Evolutionary conservation across 1,140 invertebrate species (phyloP), one percentile per base, ranked within the genome.

Genomic region (Trialeurodes vaporariorum): DNA sequence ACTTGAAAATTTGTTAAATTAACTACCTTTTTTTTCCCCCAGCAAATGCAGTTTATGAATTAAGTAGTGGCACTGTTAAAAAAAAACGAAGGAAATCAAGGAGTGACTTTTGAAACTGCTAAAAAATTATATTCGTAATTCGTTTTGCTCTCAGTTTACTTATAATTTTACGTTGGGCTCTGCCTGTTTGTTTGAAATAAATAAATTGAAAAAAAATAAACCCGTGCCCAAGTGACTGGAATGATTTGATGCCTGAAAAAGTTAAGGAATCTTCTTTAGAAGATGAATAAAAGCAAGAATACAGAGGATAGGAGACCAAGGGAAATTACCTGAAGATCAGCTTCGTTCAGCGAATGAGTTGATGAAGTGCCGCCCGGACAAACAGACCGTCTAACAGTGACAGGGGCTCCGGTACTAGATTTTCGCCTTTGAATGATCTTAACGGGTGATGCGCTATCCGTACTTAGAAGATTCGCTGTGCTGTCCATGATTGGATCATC

Each of bases 291-390:
- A 63, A 2, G 61, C 12, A 63, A 63, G 25, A 13, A 26, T 25
- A 25, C 13, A 23, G 59, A 61, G 25, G 25, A 61, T 21, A 23
- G n/a, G 25, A 2, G 2, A 69, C 12, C 23, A 27, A 59, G 59
- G 1, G 22, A 27, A 64, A 25, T 61, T 77, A 88, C 87, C 77
- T 90, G 87, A 72, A 91, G 79, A 79, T 92, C 89, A 68, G 90
- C 89, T 78, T 93, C 90, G 73, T 92, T 92, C 24, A 92, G 79
- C 0, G 90, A 92, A 78, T 92, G 90, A 23, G 90, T 91, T 64
- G 90, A 92, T 67, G 85, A 84, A 70, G 86, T 86, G 59, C 87
- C 86, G 25, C 70, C 81, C 77, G 70, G 80, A 79, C 68, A 79
- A 75, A 59, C 81, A 27, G 72, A 72, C n/a, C 74, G 68, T 2